These are phyloP conservation scores for Geotrupes spiniger DNA, from an alignment of 2,888 invertebrate species.

Conservation along the genomic window DNA sequence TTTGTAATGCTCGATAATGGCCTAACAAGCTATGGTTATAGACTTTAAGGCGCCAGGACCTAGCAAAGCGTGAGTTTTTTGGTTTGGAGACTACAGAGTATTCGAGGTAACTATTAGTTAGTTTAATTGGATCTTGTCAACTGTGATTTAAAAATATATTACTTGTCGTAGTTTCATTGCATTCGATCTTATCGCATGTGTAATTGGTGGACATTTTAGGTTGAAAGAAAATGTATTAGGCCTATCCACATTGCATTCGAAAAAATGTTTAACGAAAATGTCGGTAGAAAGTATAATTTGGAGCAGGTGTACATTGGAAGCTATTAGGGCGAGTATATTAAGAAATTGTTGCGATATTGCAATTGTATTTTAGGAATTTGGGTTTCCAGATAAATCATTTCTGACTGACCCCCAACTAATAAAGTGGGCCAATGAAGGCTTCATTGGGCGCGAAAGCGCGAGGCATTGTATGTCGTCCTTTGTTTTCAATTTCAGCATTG, in stretches of 20 bases:
- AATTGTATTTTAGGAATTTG: constrained; percentile 15
- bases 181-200: no score
- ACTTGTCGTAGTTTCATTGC: no score
- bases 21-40: no score
- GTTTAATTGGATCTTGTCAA: no score
- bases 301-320: constrained; percentile 11
- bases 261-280: constrained; percentile 3
- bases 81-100: constrained; percentile 22
- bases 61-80: constrained; percentile 18
- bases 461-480: background rate
- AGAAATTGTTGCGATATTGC: background rate
- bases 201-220: no score
- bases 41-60: constrained; percentile 3
- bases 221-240: constrained; percentile 1
- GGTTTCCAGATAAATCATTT: constrained; percentile 8
- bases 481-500: background rate
- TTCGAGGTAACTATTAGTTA: constrained; percentile 17
- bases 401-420: constrained; percentile 9
- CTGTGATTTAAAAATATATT: no score
- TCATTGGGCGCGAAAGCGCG: constrained; percentile 1
- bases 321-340: constrained; percentile 16
- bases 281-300: constrained; percentile 9
- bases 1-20: no score
- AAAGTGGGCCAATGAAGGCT: constrained; percentile 13
- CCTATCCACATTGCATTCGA: background rate